phyloP scores from a whole-genome alignment of 2,797 vertebrate species.

The Sebastiscus albofasciatus region DNA sequence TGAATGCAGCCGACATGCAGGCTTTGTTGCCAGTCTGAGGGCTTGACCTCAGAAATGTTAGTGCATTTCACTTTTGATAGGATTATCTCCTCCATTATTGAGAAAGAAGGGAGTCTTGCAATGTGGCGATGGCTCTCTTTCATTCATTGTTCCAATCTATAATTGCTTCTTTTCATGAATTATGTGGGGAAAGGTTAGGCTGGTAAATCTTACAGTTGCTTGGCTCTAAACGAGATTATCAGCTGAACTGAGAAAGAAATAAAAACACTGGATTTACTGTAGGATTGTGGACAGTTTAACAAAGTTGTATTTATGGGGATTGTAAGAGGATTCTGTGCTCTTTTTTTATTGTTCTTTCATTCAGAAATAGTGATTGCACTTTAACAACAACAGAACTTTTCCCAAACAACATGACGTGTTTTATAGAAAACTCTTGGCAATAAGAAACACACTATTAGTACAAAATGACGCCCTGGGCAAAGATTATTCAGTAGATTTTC shows the following conservation, averaged over 20 bases:
- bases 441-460: constrained; percentile 4
- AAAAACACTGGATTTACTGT: constrained; percentile 2
- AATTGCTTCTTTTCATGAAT: constrained; percentile 81
- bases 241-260: neutral
- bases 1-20: constrained; percentile 5
- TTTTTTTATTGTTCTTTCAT: constrained; percentile 2
- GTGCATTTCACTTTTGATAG: constrained; percentile 73
- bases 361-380: constrained; percentile 13
- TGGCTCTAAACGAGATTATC: constrained; percentile 48
- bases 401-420: neutral
- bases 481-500: constrained; percentile 38
- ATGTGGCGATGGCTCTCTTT: constrained; percentile 68
- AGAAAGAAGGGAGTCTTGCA: constrained; percentile 47
- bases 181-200: constrained; percentile 64
- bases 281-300: constrained; percentile 6
- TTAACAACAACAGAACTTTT: constrained; percentile 13
- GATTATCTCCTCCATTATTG: constrained; percentile 75
- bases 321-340: neutral
- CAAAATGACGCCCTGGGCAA: constrained; percentile 26
- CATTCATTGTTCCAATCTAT: constrained; percentile 79
- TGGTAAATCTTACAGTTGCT: constrained; percentile 62
- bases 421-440: neutral
- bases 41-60: constrained; percentile 73
- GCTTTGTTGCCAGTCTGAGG: constrained; percentile 39
- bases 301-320: neutral